A percentile compares a stretch with the other conserved stretches of the same genome.
Evolutionary conservation across 2,797 vertebrate genomes (phyloP).

Genomic region (Tapera naevia): DNA sequence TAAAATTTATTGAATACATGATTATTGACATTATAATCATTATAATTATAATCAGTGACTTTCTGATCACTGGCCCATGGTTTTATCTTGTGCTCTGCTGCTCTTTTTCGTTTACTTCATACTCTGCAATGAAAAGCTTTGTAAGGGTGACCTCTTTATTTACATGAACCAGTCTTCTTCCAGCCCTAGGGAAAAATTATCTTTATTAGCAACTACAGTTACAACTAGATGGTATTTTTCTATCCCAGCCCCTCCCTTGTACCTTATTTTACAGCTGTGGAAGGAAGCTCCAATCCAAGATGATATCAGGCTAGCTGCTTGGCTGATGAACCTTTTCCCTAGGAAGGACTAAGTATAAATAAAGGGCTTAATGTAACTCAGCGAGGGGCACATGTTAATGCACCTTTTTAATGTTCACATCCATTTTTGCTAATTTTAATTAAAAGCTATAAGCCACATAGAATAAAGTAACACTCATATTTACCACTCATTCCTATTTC

Average conservation of each 20-base stretch:
- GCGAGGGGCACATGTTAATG: background rate
- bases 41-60: background rate
- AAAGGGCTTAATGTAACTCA: background rate
- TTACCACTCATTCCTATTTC: background rate
- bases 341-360: background rate
- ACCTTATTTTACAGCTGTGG: background rate
- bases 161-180: background rate
- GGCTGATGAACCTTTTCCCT: background rate
- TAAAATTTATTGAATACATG: background rate
- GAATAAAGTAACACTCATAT: background rate
- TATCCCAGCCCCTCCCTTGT: background rate
- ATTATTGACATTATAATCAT: background rate
- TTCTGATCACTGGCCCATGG: background rate
- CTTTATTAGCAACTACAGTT: background rate
- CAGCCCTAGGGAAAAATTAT: background rate
- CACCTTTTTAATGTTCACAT: background rate
- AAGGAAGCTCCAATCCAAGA: background rate
- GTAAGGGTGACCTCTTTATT: background rate
- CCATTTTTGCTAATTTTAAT: background rate
- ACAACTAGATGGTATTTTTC: background rate
- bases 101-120: constrained; percentile 5
- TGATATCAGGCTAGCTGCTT: background rate
- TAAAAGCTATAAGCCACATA: background rate
- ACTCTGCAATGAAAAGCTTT: background rate
- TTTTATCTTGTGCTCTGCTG: background rate